phyloP scores from a whole-genome alignment of 2,113 vertebrate genomes.

The Ageneiosus marmoratus region DNA sequence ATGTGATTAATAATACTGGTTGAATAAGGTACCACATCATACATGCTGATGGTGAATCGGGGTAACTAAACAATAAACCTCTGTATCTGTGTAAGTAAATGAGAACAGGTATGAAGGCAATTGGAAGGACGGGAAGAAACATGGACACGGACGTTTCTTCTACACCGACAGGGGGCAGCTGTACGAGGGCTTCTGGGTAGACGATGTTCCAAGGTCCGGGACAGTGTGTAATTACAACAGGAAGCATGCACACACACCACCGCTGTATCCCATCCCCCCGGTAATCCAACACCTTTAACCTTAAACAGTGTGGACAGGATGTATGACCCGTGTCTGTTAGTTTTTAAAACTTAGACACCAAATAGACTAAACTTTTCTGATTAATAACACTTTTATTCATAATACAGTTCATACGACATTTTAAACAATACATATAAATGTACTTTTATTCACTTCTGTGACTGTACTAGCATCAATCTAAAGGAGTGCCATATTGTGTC shows the following conservation, averaged over 20 bases:
- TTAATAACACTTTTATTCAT: neutral
- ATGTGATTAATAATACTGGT: neutral
- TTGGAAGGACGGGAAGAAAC: constrained; percentile 85
- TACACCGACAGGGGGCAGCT: constrained; percentile 80
- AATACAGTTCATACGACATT: neutral
- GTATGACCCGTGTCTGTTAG: neutral
- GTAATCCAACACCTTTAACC: constrained; percentile 68
- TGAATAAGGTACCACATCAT: neutral
- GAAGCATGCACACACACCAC: constrained; percentile 68
- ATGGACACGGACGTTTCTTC: constrained; percentile 80
- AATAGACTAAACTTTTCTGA: neutral
- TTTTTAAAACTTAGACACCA: neutral
- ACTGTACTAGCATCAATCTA: neutral
- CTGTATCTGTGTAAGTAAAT: constrained; percentile 67
- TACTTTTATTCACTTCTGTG: neutral
- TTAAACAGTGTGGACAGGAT: neutral
- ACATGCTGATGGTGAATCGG: neutral
- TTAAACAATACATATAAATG: neutral
- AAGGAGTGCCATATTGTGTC: neutral
- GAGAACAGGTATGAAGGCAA: constrained; percentile 83
- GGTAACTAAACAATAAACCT: neutral
- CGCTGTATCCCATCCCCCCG: constrained; percentile 84
- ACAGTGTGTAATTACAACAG: constrained; percentile 78
- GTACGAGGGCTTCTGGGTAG: constrained; percentile 85
- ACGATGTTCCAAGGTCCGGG: constrained; percentile 82